Evolutionary conservation across 1,140 invertebrate genomes (phyloP).

Genomic region (Oryzaephilus surinamensis): DNA sequence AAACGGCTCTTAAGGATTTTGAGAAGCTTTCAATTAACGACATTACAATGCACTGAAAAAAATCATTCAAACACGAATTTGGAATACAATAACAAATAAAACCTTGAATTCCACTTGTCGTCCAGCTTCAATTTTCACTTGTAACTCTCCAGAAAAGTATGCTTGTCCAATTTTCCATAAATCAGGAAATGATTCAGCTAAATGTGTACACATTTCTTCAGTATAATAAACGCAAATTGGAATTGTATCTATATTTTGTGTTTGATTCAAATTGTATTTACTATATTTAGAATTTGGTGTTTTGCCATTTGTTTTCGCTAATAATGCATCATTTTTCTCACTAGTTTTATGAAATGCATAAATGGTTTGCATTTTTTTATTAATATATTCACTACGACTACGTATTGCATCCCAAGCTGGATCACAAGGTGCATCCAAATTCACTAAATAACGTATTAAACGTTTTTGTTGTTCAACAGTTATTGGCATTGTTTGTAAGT

Average conservation of each 20-base stretch:
- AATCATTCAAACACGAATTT: constrained; percentile 6
- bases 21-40: constrained; percentile 55
- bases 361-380: constrained; percentile 50
- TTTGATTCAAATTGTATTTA: constrained; percentile 24
- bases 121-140: constrained; percentile 55
- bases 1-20: constrained; percentile 50
- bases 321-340: constrained; percentile 35
- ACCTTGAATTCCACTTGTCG: constrained; percentile 65
- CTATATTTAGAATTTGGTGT: constrained; percentile 24
- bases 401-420: constrained; percentile 88
- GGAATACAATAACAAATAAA: constrained; percentile 7
- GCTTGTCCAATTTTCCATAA: constrained; percentile 82
- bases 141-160: constrained; percentile 77
- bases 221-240: constrained; percentile 54
- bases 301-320: constrained; percentile 18
- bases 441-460: constrained; percentile 67
- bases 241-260: constrained; percentile 32
- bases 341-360: constrained; percentile 46
- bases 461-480: constrained; percentile 91
- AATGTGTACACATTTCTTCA: constrained; percentile 59
- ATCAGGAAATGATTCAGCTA: constrained; percentile 65
- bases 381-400: constrained; percentile 67
- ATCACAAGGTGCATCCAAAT: constrained; percentile 66
- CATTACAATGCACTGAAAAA: constrained; percentile 47
- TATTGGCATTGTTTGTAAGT: constrained; percentile 78